phyloP scores from a whole-genome alignment of 2,797 vertebrate genomes.

The Acanthiza pusilla region DNA sequence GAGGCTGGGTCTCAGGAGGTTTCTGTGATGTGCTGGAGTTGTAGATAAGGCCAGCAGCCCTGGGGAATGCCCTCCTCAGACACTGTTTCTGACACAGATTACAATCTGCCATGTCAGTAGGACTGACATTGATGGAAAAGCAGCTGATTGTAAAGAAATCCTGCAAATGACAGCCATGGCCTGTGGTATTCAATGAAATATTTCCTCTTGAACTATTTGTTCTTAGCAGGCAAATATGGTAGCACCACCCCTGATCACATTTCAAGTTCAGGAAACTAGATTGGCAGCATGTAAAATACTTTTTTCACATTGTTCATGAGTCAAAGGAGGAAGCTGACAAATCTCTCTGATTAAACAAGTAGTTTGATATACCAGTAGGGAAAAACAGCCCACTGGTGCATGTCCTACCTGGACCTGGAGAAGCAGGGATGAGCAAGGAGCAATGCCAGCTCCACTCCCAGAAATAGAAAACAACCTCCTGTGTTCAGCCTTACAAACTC shows the following conservation, averaged over 20 bases:
- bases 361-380: neutral
- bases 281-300: neutral
- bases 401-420: neutral
- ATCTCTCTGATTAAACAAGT: neutral
- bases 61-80: neutral
- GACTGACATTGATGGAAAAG: constrained; percentile 42
- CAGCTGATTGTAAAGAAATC: neutral
- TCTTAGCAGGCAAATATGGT: neutral
- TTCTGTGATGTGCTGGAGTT: neutral
- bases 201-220: neutral
- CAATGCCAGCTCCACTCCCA: neutral
- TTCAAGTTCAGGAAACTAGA: neutral
- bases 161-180: neutral
- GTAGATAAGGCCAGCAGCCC: neutral
- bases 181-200: neutral
- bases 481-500: neutral
- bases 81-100: neutral
- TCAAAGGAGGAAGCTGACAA: neutral
- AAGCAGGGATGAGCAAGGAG: neutral
- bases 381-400: neutral
- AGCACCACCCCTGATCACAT: neutral
- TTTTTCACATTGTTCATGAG: neutral
- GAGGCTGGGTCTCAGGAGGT: neutral
- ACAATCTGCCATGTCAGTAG: neutral
- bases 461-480: neutral